Base-by-base conservation (phyloP, 1,140 invertebrate species). In the Heliconius melpomene region DNA sequence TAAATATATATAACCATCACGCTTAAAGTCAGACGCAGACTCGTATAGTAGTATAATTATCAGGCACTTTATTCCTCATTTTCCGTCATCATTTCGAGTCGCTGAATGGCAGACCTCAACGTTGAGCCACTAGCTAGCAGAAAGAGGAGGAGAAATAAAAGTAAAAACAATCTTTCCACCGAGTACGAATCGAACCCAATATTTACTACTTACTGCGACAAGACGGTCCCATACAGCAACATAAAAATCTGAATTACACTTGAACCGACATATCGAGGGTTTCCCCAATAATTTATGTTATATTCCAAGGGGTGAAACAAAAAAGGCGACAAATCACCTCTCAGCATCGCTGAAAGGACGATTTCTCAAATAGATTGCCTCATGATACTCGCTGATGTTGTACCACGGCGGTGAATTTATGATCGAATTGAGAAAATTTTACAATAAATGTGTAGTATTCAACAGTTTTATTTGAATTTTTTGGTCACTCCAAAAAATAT, bases 301-400 rank as follows among this genome's bases (percentile, higher is more conserved):
- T 38, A 70, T 75, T 71, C 74, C 73, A 26, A 70, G 66, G 77
- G 50, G 50, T 57, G 72, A 60, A 71, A 78, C 46, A 72, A 52
- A 78, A 78, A 79, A 50, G 20, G 13, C 71, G 50, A 78, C 77
- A 78, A 78, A 78, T 78, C 71, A 78, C 50, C 71, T 29, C 60
- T 66, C 60, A 66, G 8, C 5, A 52, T 57, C 54, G 71, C 50
- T 73, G 72, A 77, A 76, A 81, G 75, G 75, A 54, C 76, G 72
- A 81, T 81, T 73, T 77, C 72, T 81, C 79, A 77, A 74, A 77
- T 52, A 54, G 79, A 81, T 81, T 81, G 75, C 79, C 79, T 81
- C 79, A 74, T 79, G 71, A 79, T 79, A 74, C 72, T 18, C 7
- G 26, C 7, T 26, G 72, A 46, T 79, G 72, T 23, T 74, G 40